A percentile compares a stretch with the other conserved stretches of the same genome.
Conservation (phyloP, 2,113 vertebrate species). For the Eulemur macaco region DNA sequence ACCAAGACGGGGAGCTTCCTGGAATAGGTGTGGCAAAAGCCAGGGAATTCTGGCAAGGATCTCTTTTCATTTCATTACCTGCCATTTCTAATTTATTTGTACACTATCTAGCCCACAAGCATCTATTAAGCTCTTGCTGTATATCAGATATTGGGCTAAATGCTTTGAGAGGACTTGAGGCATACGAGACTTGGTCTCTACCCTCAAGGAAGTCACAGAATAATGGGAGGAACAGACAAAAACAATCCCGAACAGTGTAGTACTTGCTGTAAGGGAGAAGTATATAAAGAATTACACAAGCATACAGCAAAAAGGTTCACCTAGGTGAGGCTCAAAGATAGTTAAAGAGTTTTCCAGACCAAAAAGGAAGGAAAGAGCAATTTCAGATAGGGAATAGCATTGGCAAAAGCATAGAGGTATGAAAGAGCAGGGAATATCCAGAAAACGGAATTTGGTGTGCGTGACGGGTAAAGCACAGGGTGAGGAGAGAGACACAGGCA, state of each 20-base stretch:
- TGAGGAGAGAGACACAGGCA: neutral
- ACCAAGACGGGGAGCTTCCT: neutral
- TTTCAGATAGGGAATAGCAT: neutral
- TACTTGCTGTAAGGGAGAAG: neutral
- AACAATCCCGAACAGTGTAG: neutral
- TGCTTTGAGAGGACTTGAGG: neutral
- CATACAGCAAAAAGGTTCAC: neutral
- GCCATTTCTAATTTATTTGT: neutral
- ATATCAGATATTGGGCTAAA: neutral
- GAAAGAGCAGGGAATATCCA: neutral
- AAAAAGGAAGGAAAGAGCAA: neutral
- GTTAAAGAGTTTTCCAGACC: neutral
- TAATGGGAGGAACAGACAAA: neutral
- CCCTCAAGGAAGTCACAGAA: neutral
- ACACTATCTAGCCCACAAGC: neutral
- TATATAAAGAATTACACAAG: neutral
- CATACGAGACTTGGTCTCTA: neutral
- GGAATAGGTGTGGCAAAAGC: neutral
- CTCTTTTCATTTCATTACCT: neutral
- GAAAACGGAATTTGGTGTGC: neutral
- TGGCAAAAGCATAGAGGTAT: neutral
- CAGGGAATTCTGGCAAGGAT: neutral
- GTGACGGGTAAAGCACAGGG: neutral
- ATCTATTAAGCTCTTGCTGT: slow-evolving; percentile 5
- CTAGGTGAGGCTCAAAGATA: neutral